A percentile compares a stretch with the other conserved stretches of the same genome.
Conservation (phyloP, 2,797 vertebrate species). For the Loriculus beryllinus region DNA sequence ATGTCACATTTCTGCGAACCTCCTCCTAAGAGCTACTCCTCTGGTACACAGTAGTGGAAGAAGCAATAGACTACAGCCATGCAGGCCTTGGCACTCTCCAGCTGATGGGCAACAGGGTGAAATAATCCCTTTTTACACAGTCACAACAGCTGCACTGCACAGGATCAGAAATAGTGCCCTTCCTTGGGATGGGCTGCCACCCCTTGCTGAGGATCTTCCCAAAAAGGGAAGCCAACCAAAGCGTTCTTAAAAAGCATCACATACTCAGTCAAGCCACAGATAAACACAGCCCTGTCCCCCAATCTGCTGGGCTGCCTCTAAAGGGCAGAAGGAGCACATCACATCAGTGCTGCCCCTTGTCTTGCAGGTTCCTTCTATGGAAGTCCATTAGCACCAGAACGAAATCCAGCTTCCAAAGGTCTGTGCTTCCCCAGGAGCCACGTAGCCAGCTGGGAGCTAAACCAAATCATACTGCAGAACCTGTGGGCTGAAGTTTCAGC, state of each 20-base stretch:
- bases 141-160: background rate
- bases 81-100: accelerated
- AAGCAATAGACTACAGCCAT: accelerated
- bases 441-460: background rate
- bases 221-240: background rate
- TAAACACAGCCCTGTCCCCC: background rate
- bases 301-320: background rate
- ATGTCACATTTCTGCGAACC: background rate
- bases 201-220: background rate
- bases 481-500: background rate
- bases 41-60: background rate
- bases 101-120: background rate
- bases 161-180: background rate
- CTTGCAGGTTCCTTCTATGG: background rate
- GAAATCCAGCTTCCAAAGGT: background rate
- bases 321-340: background rate
- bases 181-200: background rate
- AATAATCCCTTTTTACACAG: background rate
- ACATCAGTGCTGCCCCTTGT: background rate
- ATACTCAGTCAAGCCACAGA: background rate
- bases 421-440: background rate
- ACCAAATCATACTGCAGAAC: background rate
- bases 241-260: background rate
- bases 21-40: background rate
- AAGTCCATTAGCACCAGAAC: background rate